Evolutionary conservation across 1,140 invertebrate genomes (phyloP).

Genomic region (Pseudachorutes palmiensis): DNA sequence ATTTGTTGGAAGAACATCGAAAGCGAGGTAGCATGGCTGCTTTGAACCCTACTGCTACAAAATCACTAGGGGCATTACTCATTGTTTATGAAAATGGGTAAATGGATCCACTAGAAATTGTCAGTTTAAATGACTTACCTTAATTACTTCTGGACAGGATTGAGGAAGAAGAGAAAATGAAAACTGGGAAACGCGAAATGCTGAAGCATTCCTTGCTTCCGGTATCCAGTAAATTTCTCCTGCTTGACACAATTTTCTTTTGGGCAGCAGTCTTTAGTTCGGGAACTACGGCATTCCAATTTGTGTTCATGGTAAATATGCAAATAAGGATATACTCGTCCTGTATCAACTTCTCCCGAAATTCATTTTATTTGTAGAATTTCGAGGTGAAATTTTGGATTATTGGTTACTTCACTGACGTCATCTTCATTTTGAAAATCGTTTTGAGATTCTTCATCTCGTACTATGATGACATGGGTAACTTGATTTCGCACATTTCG

Average conservation of each 20-base stretch:
- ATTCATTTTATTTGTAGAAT: too few relatives aligned
- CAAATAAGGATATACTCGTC: too few relatives aligned
- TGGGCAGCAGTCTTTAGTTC: constrained; percentile 6
- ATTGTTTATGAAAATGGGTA: too few relatives aligned
- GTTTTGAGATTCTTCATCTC: constrained; percentile 14
- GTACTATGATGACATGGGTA: constrained; percentile 15
- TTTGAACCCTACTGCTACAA: too few relatives aligned
- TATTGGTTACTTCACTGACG: constrained; percentile 12
- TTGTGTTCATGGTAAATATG: constrained; percentile 7
- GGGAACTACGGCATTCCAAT: constrained; percentile 8
- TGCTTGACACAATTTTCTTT: background rate
- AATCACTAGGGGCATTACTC: too few relatives aligned
- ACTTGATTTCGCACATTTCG: constrained; percentile 5
- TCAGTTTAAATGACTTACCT: too few relatives aligned
- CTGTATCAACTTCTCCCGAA: too few relatives aligned
- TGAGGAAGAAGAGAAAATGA: constrained; percentile 1
- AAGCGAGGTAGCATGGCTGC: too few relatives aligned
- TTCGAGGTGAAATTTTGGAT: constrained; percentile 5
- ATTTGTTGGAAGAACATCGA: too few relatives aligned
- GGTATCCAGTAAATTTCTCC: background rate
- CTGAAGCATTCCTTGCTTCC: background rate
- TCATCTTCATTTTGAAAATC: constrained; percentile 11
- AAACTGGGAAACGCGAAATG: background rate
- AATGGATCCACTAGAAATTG: too few relatives aligned
- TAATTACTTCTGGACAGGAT: background rate